Percentiles rank a stretch among this genome's conserved stretches.
Evolutionary conservation across 2,888 invertebrate species (phyloP).

Genomic region (Phrixothrix hirtus): DNA sequence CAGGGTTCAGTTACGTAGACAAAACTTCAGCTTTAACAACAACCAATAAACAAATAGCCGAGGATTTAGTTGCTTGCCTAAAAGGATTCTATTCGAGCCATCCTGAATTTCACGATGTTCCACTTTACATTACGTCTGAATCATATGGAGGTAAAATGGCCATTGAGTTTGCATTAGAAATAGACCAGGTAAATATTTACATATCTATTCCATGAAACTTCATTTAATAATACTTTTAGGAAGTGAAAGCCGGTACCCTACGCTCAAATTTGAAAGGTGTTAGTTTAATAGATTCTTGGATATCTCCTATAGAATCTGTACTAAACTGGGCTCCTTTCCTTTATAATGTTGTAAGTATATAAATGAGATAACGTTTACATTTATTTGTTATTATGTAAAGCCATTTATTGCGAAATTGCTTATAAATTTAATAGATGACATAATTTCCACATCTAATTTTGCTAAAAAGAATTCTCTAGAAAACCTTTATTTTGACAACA

Average conservation of each 20-base stretch:
- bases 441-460: no score
- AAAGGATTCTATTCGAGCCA: slow-evolving; percentile 57
- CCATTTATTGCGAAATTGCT: no score
- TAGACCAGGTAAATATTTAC: slow-evolving; percentile 33
- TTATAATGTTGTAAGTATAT: slow-evolving; percentile 66
- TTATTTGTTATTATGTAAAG: no score
- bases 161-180: slow-evolving; percentile 18
- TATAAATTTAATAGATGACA: no score
- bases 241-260: slow-evolving; percentile 34
- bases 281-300: slow-evolving; percentile 88
- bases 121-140: slow-evolving; percentile 66
- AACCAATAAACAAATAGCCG: slow-evolving; percentile 64
- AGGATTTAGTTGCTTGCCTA: slow-evolving; percentile 61
- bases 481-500: no score
- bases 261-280: slow-evolving; percentile 75
- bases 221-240: no score
- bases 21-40: slow-evolving; percentile 56
- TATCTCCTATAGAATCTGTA: slow-evolving; percentile 83
- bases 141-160: slow-evolving; percentile 71
- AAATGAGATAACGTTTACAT: neutral
- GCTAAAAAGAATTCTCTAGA: no score
- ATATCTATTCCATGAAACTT: no score
- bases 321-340: slow-evolving; percentile 82
- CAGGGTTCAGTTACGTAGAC: slow-evolving; percentile 81
- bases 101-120: slow-evolving; percentile 59